Evolutionary conservation across 2,888 invertebrate genomes (phyloP), one percentile per base, ranked within the genome.

Genomic region (Esperia sulphurella): DNA sequence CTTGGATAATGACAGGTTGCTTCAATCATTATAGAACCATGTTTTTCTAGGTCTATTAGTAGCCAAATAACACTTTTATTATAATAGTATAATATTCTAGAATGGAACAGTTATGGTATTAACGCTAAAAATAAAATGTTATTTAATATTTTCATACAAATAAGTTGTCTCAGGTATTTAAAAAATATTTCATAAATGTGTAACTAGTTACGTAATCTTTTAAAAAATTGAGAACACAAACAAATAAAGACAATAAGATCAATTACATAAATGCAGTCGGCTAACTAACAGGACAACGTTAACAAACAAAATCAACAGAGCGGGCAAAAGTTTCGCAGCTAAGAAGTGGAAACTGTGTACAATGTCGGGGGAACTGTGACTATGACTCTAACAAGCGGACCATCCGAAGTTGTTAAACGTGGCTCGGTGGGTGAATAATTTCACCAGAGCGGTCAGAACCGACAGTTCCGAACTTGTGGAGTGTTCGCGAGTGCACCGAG

Each of bases 251-350:
- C 58, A 61, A 61, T 60, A 57, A 57, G 58, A 50, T 57, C 64
- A 58, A 60, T 61, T 58, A 55, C 59, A 55, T 63, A 61, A 68
- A 65, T 60, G 55, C 61, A 14, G 12, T 38, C 57, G 61, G 63
- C 68, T 70, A 64, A 71, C 71, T 69, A 71, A 72, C 71, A 68
- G 71, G 71, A 76, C 77, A 78, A 75, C 73, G 75, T 72, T 77
- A 79, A 78, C 77, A 75, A 82, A 83, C 75, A 78, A 80, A 83
- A 83, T 84, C 75, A 84, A 80, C 80, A 71, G 69, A 80, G 75
- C 74, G 73, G 65, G 65, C 65, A 65, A 75, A 87, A 85, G 75
- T 84, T 70, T 50, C 62, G 68, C 74, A 74, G 79, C 81, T 75
- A 79, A 82, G 81, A 80, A 43, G 82, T 82, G 70, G 73, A 74